Evolutionary conservation across 2,888 invertebrate genomes (phyloP).

Genomic region (Drosophila eohydei): DNA sequence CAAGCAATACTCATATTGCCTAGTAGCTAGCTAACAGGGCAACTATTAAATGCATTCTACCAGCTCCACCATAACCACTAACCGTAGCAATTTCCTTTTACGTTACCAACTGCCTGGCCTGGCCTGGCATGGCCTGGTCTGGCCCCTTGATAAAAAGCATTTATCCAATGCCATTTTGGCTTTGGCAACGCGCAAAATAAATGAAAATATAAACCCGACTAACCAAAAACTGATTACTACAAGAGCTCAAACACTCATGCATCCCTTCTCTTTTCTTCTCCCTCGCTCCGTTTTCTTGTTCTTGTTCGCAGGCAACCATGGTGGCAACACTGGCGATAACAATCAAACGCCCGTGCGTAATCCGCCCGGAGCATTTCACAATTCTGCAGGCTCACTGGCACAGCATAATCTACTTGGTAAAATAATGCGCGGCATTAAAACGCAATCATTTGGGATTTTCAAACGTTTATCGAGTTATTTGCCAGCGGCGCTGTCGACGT

Average conservation of each 20-base stretch:
- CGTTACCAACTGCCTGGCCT: background rate
- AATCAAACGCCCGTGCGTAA: constrained; percentile 85
- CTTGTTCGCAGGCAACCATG: constrained; percentile 68
- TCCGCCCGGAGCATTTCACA: constrained; percentile 85
- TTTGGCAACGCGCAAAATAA: constrained; percentile 67
- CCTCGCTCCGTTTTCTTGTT: constrained; percentile 18
- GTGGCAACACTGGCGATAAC: constrained; percentile 82
- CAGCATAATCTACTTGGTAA: constrained; percentile 83
- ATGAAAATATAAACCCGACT: constrained; percentile 78
- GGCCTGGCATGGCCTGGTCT: too few species aligned
- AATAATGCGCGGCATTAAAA: constrained; percentile 85
- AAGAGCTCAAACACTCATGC: constrained; percentile 34
- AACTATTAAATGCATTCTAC: constrained; percentile 67
- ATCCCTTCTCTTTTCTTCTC: constrained; percentile 1
- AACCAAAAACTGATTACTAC: constrained; percentile 77
- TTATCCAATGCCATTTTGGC: constrained; percentile 58
- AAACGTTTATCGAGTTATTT: constrained; percentile 83
- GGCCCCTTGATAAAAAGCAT: constrained; percentile 14
- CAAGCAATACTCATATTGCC: constrained; percentile 14
- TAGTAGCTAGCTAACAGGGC: background rate
- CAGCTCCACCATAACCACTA: constrained; percentile 5
- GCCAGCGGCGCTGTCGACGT: constrained; percentile 61
- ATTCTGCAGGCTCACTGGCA: constrained; percentile 83
- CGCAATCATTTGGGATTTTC: constrained; percentile 84
- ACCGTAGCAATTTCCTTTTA: constrained; percentile 58